Evolutionary conservation across 2,888 invertebrate species (phyloP), one percentile per base, ranked within the genome.

Genomic region (Leptopilina myrica): DNA sequence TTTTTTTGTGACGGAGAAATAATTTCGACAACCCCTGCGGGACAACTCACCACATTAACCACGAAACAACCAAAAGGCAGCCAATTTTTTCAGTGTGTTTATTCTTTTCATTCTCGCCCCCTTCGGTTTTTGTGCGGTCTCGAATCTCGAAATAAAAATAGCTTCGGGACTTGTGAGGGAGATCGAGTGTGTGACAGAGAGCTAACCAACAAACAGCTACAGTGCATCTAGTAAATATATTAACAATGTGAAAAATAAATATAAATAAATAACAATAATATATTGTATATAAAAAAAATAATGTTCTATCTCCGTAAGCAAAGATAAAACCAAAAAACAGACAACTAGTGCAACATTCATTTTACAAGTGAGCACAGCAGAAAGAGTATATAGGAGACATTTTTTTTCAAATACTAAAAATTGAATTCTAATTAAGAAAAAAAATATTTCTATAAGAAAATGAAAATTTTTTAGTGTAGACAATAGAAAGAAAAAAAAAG

Each of bases 201-300:
- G 90, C 89, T 91, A 91, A 91, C 89, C 91, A 91, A 91, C 90
- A 91, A 90, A 91, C 91, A 91, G 91, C 91, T 92, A 92, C 91
- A 92, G 91, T 91, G 91, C 91, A 91, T 92, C 91, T 91, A 91
- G 91, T 90, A 91, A 91, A 91, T 91, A 91, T 90, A 91, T 90
- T 91, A 91, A 91, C 88, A 49, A 49, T 91, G 91, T 89, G 91
- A 91, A 90, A 90, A 90, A 90, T 88, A 91, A 90, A 90, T 89
- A 90, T 90, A 90, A 90, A 90, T 89, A 90, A 90, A 49, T 49
- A 12, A 49, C 12, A 11, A 49, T 11, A 49, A 49, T 49, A 49
- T 11, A 9, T 33, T 33, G 33, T 33, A 33, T 33, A 33, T 33
- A 33, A 49, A 49, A 49, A 91, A 86, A 86, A 88, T 53, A 43